phyloP scores from a whole-genome alignment of 2,797 vertebrate species.

The Thalassophryne amazonica region DNA sequence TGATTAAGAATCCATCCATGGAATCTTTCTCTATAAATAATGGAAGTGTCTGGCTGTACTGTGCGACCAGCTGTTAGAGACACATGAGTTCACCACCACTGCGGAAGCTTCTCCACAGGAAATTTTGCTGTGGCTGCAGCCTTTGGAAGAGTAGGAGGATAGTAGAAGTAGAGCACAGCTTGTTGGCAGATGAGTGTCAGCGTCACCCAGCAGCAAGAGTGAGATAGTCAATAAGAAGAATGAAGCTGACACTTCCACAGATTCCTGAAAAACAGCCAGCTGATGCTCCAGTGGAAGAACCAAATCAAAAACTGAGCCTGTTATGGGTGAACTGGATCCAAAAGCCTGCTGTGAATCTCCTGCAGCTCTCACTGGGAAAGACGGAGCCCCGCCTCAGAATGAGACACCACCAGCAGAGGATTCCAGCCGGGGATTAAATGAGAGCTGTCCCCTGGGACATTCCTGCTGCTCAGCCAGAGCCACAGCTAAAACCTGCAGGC shows the following conservation, averaged over 20 bases:
- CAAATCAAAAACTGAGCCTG: slow-evolving; percentile 10
- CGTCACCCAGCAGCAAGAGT: slow-evolving; percentile 4
- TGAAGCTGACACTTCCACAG: slow-evolving; percentile 71
- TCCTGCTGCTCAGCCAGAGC: slow-evolving; percentile 44
- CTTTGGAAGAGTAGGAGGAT: slow-evolving; percentile 6
- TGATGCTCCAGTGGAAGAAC: slow-evolving; percentile 7
- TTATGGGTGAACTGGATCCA: slow-evolving; percentile 5
- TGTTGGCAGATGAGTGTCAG: slow-evolving; percentile 8
- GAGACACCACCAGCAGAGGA: slow-evolving; percentile 31
- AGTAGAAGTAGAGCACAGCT: slow-evolving; percentile 9
- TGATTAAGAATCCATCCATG: slow-evolving; percentile 77
- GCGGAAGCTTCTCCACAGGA: slow-evolving; percentile 34
- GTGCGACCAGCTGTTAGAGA: slow-evolving; percentile 52
- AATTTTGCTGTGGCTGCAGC: slow-evolving; percentile 34
- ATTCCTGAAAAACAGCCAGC: slow-evolving; percentile 64
- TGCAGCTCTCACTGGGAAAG: slow-evolving; percentile 6
- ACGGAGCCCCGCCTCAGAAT: slow-evolving; percentile 24
- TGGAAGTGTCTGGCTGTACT: slow-evolving; percentile 36
- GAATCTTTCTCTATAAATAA: slow-evolving; percentile 77
- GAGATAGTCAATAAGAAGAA: slow-evolving; percentile 46
- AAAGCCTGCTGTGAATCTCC: slow-evolving; percentile 3
- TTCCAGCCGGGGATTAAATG: slow-evolving; percentile 7
- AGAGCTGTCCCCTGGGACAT: slow-evolving; percentile 9
- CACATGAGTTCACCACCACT: slow-evolving; percentile 30
- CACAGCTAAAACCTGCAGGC: slow-evolving; percentile 46